These are phyloP conservation scores for Mantis religiosa DNA, from an alignment of 2,888 invertebrate genomes.

Conservation along the genomic window DNA sequence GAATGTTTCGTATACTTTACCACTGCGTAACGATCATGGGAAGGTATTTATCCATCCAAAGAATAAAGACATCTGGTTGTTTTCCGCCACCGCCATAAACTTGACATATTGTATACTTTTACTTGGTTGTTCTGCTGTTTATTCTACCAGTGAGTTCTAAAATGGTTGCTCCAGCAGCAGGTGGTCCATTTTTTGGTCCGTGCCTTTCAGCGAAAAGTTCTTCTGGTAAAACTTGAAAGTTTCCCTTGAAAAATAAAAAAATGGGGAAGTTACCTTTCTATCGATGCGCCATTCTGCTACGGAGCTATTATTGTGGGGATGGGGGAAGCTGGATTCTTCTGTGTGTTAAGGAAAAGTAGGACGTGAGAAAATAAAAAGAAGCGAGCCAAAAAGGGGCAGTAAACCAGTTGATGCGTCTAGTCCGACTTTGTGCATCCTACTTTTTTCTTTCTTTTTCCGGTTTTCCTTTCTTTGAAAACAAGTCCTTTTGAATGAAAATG, in stretches of 20 bases:
- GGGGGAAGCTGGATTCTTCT: not conserved
- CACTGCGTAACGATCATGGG: no score
- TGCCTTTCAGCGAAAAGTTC: not conserved
- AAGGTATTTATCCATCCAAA: not conserved
- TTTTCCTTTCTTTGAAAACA: not conserved
- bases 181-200: not conserved
- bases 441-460: not conserved
- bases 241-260: not conserved
- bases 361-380: not conserved
- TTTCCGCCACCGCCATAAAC: not conserved
- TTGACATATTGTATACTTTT: not conserved
- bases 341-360: not conserved
- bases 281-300: not conserved
- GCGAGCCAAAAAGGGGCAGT: not conserved
- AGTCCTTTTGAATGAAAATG: not conserved
- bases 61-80: not conserved
- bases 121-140: not conserved
- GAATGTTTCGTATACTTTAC: no score
- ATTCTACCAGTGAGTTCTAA: not conserved
- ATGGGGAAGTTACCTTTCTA: not conserved
- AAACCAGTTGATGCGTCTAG: not conserved
- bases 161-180: not conserved
- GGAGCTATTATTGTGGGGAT: not conserved
- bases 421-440: not conserved
- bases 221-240: not conserved